Evolutionary conservation across 2,113 vertebrate species (phyloP), one percentile per base, ranked within the genome.

Genomic region (Oenanthe melanoleuca): DNA sequence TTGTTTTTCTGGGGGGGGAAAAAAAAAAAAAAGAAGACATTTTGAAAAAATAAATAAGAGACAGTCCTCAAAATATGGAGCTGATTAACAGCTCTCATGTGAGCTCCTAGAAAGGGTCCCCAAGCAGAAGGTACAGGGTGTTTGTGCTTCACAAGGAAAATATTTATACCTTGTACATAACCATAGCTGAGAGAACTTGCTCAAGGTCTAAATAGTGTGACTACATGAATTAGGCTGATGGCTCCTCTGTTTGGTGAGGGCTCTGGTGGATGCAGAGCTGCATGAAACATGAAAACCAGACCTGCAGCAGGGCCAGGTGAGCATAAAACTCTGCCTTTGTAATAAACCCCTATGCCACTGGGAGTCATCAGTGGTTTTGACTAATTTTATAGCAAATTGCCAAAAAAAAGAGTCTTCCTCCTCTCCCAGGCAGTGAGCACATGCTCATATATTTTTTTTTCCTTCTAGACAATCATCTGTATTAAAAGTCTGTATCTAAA

Each of bases 71-170:
- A 87, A 96, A 96, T 57, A 29, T 66, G 87, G 90, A 81, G 89
- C 73, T 91, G 82, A 93, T 94, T 92, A 92, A 40, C 79, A 42
- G 45, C 66, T 92, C 28, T 28, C 60, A 4, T 37, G 40, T n/a
- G 65, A 92, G 59, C 50, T 92, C 52, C 86, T 92, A 23, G 5
- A 72, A 52, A 83, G 56, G 33, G 37, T 75, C 63, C 28, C 10
- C 44, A 40, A 95, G 65, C 28, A 65, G 70, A 47, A 70, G 71
- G 66, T 50, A 53, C 61, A 73, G 72, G 77, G 77, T 80, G 89
- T 83, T 91, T 88, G 64, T 66, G 79, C 85, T 96, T 66, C 79
- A 38, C 38, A 60, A 81, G 78, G 82, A 92, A 97, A 95, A 97
- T 94, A 86, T 94, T 97, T 97, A 93, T 79, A 65, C 49, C 44